A percentile compares a stretch with the other conserved stretches of the same genome.
Conservation (phyloP, 2,113 vertebrate species). For the Tetrao urogallus region DNA sequence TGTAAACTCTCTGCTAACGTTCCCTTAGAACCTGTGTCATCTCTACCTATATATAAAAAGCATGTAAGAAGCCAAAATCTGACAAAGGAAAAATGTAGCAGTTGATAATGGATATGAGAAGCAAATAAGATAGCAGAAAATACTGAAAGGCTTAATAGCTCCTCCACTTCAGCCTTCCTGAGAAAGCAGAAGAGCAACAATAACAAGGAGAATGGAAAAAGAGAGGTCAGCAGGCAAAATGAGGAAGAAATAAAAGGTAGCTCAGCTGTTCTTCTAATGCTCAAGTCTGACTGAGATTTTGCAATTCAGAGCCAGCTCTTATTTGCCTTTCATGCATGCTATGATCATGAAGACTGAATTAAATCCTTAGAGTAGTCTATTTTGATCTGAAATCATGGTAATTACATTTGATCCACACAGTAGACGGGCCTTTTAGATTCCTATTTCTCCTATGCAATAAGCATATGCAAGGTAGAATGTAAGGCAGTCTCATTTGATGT, state of each 20-base stretch:
- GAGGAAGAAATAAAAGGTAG: neutral
- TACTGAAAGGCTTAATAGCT: slow-evolving; percentile 29
- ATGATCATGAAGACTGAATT: neutral
- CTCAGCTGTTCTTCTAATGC: neutral
- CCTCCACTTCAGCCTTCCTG: neutral
- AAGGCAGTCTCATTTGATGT: neutral
- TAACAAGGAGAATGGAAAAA: slow-evolving; percentile 8
- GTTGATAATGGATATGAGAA: slow-evolving; percentile 41
- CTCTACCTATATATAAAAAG: slow-evolving; percentile 18
- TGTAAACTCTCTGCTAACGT: neutral
- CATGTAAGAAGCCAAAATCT: slow-evolving; percentile 19
- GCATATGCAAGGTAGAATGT: neutral
- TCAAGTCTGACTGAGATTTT: neutral
- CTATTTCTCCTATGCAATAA: neutral
- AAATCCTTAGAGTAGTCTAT: neutral
- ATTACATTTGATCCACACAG: neutral
- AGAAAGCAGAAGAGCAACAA: slow-evolving; percentile 8
- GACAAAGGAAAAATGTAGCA: slow-evolving; percentile 32
- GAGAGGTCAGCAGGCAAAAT: slow-evolving; percentile 3
- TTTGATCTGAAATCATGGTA: neutral
- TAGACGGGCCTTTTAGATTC: neutral
- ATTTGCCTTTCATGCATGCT: neutral
- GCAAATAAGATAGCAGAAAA: neutral
- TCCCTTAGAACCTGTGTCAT: neutral
- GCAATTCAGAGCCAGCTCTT: neutral